Evolutionary conservation across 2,888 invertebrate species (phyloP), one percentile per base, ranked within the genome.

Genomic region (Ptycholaimellus sp.): DNA sequence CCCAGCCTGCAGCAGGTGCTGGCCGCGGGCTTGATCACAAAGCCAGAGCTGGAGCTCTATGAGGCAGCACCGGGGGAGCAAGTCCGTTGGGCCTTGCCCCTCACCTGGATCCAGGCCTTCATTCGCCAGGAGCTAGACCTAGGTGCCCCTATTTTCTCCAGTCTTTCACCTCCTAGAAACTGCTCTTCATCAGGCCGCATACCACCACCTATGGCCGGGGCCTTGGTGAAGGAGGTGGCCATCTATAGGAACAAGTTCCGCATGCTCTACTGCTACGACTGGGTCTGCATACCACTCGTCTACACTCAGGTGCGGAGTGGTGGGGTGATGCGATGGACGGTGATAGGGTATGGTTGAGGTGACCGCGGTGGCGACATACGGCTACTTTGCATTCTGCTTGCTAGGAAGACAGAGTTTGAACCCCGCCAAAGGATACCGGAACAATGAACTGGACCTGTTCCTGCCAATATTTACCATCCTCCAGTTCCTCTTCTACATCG

Each of bases 1-100:
- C 60, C 61, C 0, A 56, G 56, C 2, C 39, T 57, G 25, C 52
- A 56, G 28, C 58, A 59, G 38, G 50, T 61, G 30, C 56, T 59
- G 4, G 53, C 58, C 30, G 53, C 58, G 40, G 62, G 61, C 56
- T 31, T 49, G 20, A 53, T 62, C 43, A 56, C 59, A 3, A 47
- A 51, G 17, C 56, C 57, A 21, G 62, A 62, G 39, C 49, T 49
- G 9, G 40, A 48, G 22, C 46, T 55, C 30, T 54, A 56, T 38
- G 58, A 62, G 3, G 7, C 37, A 30, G n/a, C n/a, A n/a, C 25
- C 7, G 9, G 25, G 25, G 7, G 13, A 13, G 13, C 25, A 25
- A 13, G 13, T 13, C 9, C 25, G 13, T 7, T 13, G 25, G 25
- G 13, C n/a, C n/a, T 25, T 25, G 25, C 25, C 25, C 7, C 9